phyloP scores from a whole-genome alignment of 2,888 invertebrate species.

The Acleris cristana region DNA sequence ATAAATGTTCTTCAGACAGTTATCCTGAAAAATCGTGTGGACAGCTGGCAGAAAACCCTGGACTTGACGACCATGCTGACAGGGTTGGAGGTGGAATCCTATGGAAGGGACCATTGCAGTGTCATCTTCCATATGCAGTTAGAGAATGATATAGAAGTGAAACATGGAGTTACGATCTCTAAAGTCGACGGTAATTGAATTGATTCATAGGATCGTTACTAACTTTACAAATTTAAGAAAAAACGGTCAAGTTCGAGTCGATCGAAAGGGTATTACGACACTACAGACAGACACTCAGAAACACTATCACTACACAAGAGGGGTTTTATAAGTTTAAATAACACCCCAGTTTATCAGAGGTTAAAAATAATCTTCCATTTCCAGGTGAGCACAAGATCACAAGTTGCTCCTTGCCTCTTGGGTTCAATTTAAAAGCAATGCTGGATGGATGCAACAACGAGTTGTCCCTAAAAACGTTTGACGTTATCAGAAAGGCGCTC shows the following conservation, averaged over 20 bases:
- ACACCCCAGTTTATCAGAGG: no score
- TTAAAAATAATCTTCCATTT: background rate
- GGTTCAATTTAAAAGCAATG: slow-evolving; percentile 23
- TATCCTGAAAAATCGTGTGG: slow-evolving; percentile 19
- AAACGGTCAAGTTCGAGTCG: no score
- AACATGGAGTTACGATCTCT: slow-evolving; percentile 32
- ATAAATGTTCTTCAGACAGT: slow-evolving; percentile 6
- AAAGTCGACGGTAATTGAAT: slow-evolving; percentile 23
- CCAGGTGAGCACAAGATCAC: slow-evolving; percentile 32
- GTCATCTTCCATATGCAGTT: slow-evolving; percentile 34
- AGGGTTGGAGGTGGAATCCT: slow-evolving; percentile 30
- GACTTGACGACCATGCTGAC: slow-evolving; percentile 27
- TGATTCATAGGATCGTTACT: no score
- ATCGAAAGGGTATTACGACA: no score
- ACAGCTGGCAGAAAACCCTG: slow-evolving; percentile 27
- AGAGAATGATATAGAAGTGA: slow-evolving; percentile 23
- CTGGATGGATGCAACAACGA: slow-evolving; percentile 28
- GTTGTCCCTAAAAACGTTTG: slow-evolving; percentile 27
- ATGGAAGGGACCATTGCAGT: slow-evolving; percentile 24
- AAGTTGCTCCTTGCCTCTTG: slow-evolving; percentile 24
- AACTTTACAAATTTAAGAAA: no score
- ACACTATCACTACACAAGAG: no score
- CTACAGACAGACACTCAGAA: no score
- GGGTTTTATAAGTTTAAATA: no score
- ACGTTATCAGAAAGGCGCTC: slow-evolving; percentile 29